phyloP scores from a whole-genome alignment of 2,888 invertebrate species.

The Drosophila fungiperda region DNA sequence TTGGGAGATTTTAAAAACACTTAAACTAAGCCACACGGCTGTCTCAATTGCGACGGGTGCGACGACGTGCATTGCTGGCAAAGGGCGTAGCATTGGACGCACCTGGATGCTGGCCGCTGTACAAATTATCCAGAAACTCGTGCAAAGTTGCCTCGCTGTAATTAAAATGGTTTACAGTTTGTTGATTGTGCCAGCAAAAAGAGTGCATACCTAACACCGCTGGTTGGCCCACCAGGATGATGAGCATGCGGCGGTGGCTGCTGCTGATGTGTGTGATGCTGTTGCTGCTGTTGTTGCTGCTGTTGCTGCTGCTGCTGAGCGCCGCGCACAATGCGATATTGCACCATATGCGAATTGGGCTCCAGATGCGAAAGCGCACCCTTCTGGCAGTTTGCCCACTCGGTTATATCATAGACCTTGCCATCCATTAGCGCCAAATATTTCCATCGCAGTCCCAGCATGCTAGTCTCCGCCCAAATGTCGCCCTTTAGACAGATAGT shows the following conservation, averaged over 20 bases:
- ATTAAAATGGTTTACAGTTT: not conserved
- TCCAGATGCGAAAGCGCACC: slow-evolving; percentile 89
- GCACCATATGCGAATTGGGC: slow-evolving; percentile 96
- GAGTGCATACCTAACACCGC: slow-evolving; percentile 65
- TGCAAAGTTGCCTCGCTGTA: slow-evolving; percentile 84
- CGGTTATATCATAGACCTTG: slow-evolving; percentile 97
- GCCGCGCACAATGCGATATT: slow-evolving; percentile 86
- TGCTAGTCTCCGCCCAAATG: slow-evolving; percentile 97
- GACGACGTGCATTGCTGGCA: slow-evolving; percentile 80
- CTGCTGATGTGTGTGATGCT: slow-evolving; percentile 71
- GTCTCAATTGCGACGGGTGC: slow-evolving; percentile 83
- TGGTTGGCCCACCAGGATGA: slow-evolving; percentile 62
- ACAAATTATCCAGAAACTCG: slow-evolving; percentile 85
- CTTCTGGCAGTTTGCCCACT: slow-evolving; percentile 97
- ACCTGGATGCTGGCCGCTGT: slow-evolving; percentile 84
- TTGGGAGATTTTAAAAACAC: slow-evolving; percentile 75
- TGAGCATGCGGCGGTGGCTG: slow-evolving; percentile 73
- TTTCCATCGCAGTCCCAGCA: slow-evolving; percentile 96
- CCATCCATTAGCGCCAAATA: slow-evolving; percentile 99
- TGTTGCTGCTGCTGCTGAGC: slow-evolving; percentile 84
- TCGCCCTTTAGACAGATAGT: slow-evolving; percentile 89
- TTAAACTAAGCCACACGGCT: slow-evolving; percentile 37
- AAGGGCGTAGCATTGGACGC: slow-evolving; percentile 74
- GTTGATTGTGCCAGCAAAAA: not conserved
- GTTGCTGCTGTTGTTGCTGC: slow-evolving; percentile 76